Evolutionary conservation across 2,113 vertebrate genomes (phyloP).

Genomic region (Herpetotheres cachinnans): DNA sequence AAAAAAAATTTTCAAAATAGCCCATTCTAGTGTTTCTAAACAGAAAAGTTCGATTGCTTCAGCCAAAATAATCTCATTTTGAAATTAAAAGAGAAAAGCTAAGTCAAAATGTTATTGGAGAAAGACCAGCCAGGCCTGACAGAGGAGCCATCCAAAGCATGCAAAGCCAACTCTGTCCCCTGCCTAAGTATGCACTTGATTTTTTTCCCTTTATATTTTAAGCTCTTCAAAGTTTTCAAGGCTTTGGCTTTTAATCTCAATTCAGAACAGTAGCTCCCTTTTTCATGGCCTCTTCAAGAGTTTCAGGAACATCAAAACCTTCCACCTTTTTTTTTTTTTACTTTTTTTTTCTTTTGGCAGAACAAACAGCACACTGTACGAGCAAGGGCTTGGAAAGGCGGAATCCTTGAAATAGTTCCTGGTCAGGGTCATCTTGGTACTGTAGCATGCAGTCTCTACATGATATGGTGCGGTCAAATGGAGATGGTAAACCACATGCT

Average conservation of each 20-base stretch:
- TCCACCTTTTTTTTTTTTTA: neutral
- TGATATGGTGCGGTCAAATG: conserved; percentile 38
- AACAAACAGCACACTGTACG: neutral
- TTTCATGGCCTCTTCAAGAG: neutral
- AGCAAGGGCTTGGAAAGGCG: neutral
- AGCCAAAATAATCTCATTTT: neutral
- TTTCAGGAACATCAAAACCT: neutral
- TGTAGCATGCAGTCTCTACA: neutral
- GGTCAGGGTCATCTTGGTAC: neutral
- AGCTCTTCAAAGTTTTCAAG: neutral
- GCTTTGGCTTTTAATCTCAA: neutral
- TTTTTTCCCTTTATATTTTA: neutral
- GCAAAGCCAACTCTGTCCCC: neutral
- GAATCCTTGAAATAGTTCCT: neutral
- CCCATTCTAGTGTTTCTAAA: neutral
- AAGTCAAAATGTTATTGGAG: neutral
- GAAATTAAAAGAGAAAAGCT: neutral
- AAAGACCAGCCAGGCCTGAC: neutral
- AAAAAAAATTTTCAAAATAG: neutral
- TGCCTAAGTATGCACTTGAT: neutral
- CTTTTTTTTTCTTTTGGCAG: neutral
- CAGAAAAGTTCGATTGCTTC: neutral
- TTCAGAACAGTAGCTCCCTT: conserved; percentile 15
- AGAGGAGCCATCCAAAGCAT: neutral
- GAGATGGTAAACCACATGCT: conserved; percentile 72